These are phyloP conservation scores for Callipepla squamata DNA, from an alignment of 2,113 vertebrate species.

Conservation along the genomic window DNA sequence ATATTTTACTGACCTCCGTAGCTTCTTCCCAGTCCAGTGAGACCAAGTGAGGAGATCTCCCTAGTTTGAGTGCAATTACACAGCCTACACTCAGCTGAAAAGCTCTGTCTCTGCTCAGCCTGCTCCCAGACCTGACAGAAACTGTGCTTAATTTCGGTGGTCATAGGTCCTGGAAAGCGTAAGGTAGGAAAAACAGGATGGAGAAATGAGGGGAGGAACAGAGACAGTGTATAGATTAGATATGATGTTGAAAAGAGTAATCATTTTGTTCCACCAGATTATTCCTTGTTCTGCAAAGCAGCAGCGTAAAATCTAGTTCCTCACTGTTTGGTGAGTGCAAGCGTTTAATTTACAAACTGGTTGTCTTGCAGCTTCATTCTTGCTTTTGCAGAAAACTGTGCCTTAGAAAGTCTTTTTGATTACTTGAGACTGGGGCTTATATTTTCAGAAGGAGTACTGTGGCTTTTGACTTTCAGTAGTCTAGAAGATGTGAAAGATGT, in stretches of 20 bases:
- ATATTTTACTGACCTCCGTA: neutral
- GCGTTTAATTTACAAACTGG: neutral
- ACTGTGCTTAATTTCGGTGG: neutral
- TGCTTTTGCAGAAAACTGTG: neutral
- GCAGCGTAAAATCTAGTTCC: neutral
- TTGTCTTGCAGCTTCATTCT: neutral
- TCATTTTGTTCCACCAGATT: neutral
- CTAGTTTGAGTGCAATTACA: neutral
- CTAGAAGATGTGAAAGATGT: neutral
- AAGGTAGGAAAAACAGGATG: neutral
- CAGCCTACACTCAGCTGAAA: neutral
- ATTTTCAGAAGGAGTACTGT: neutral
- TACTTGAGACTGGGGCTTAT: neutral
- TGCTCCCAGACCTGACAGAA: neutral
- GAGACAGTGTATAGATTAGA: neutral
- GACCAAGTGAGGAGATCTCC: neutral
- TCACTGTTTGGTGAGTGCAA: neutral
- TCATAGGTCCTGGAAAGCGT: neutral
- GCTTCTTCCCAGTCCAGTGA: neutral
- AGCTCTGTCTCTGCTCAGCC: neutral
- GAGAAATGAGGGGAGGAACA: neutral
- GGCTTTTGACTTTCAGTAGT: neutral
- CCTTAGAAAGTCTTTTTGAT: neutral
- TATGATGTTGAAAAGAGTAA: neutral
- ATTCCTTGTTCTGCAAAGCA: neutral